Evolutionary conservation across 2,888 invertebrate genomes (phyloP).

Genomic region (Tanypteryx hageni): DNA sequence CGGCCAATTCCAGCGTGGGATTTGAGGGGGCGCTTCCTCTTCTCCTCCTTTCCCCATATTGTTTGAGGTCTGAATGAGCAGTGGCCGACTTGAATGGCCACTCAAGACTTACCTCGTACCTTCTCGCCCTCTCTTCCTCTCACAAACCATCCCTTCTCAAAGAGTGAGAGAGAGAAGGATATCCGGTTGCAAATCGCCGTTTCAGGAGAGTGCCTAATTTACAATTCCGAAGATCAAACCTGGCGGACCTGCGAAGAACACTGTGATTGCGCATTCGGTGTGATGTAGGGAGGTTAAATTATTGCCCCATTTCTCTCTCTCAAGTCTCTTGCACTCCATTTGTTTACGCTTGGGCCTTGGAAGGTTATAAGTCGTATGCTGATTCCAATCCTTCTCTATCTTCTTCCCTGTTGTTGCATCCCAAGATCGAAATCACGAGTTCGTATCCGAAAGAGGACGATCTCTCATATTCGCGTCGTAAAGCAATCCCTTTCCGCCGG

Average conservation of each 20-base stretch:
- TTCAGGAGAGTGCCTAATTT: slow-evolving; percentile 44
- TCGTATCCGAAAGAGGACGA: not conserved
- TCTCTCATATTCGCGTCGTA: not conserved
- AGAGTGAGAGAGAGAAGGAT: slow-evolving; percentile 21
- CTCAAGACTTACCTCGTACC: slow-evolving; percentile 2
- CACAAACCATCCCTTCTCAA: not conserved
- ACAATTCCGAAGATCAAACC: slow-evolving; percentile 61
- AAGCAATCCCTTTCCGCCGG: not conserved
- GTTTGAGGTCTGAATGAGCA: slow-evolving; percentile 39
- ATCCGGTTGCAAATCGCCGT: slow-evolving; percentile 62
- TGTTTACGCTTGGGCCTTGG: too few species aligned
- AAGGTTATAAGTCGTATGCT: too few species aligned
- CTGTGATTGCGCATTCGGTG: not conserved
- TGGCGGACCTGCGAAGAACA: not conserved
- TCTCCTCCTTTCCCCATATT: not conserved
- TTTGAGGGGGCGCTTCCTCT: not conserved
- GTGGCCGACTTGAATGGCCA: not conserved
- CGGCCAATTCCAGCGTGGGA: not conserved
- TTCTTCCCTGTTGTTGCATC: too few species aligned
- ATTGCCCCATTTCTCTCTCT: too few species aligned
- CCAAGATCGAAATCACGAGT: not conserved
- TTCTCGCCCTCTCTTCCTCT: not conserved
- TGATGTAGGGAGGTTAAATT: too few species aligned
- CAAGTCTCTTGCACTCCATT: too few species aligned
- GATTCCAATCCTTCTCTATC: too few species aligned